Conservation (phyloP, 37 sponge, comb jelly and placozoan genomes). For the Aplysina aerophoba region DNA sequence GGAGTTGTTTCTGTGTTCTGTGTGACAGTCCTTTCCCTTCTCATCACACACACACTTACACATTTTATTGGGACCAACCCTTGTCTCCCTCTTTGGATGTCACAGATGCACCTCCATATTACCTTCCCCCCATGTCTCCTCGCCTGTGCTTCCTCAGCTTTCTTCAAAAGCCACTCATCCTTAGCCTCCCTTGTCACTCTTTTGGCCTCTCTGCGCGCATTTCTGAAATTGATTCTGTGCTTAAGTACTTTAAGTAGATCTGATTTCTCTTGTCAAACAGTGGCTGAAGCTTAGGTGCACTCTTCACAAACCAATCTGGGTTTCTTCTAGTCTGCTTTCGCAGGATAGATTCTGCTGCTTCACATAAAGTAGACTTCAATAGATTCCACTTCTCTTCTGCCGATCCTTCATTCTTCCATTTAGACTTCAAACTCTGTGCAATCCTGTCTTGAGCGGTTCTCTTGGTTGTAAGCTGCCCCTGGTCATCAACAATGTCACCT, state of each 20-base stretch:
- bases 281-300: not conserved
- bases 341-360: not conserved
- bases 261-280: not conserved
- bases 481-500: not conserved
- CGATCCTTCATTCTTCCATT: not conserved
- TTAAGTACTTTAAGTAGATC: constrained; percentile 2
- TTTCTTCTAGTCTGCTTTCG: not conserved
- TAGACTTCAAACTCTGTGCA: not conserved
- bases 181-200: constrained; percentile 1
- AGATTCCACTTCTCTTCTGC: not conserved
- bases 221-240: not conserved
- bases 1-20: not conserved
- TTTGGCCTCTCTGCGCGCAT: not conserved
- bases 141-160: constrained; percentile 35
- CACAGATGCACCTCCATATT: constrained; percentile 48
- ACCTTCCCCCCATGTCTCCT: constrained; percentile 19
- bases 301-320: constrained; percentile 3
- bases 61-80: constrained; percentile 33
- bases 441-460: not conserved
- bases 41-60: not conserved
- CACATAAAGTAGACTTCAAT: not conserved
- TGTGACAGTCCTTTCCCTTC: constrained; percentile 25
- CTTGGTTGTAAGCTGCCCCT: not conserved
- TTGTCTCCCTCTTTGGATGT: constrained; percentile 30
- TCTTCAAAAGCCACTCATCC: constrained; percentile 34